Conservation (phyloP, 2,797 vertebrate genomes). For the Leptatherina wallacei region DNA sequence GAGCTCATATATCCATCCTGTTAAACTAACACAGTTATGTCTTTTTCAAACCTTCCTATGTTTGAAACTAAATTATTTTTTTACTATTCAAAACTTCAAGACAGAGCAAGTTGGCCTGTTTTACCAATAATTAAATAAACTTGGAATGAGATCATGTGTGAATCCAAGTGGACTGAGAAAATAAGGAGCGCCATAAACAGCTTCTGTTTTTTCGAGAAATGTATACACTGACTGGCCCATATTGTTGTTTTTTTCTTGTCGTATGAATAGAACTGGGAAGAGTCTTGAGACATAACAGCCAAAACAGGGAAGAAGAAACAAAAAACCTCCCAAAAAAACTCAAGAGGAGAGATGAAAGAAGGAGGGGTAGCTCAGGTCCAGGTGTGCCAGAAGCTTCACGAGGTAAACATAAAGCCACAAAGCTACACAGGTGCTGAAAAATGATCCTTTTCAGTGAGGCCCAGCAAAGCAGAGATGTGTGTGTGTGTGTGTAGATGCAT, state of each 20-base stretch:
- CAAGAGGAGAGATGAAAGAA: conserved; percentile 57
- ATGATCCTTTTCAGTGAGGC: conserved; percentile 67
- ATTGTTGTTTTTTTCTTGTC: conserved; percentile 62
- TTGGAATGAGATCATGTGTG: conserved; percentile 9
- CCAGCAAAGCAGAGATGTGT: conserved; percentile 33
- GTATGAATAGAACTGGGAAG: conserved; percentile 50
- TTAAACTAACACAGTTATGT: conserved; percentile 9
- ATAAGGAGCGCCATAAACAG: conserved; percentile 7
- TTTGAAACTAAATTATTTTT: background rate
- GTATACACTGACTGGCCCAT: conserved; percentile 15
- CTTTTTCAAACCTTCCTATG: background rate
- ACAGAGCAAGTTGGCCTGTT: background rate
- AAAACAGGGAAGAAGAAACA: conserved; percentile 32
- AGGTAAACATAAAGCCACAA: conserved; percentile 73
- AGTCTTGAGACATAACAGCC: conserved; percentile 53
- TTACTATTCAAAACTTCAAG: background rate
- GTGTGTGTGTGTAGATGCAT: conserved; percentile 8
- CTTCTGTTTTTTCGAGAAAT: conserved; percentile 30
- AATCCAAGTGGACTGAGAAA: background rate
- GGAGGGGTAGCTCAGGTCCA: conserved; percentile 70
- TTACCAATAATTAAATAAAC: conserved; percentile 9
- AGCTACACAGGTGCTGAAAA: conserved; percentile 80
- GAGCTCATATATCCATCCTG: background rate
- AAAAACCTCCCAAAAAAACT: conserved; percentile 12
- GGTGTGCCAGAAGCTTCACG: conserved; percentile 79